Evolutionary conservation across 2,113 vertebrate species (phyloP).

Genomic region (Muntiacus muntjak): DNA sequence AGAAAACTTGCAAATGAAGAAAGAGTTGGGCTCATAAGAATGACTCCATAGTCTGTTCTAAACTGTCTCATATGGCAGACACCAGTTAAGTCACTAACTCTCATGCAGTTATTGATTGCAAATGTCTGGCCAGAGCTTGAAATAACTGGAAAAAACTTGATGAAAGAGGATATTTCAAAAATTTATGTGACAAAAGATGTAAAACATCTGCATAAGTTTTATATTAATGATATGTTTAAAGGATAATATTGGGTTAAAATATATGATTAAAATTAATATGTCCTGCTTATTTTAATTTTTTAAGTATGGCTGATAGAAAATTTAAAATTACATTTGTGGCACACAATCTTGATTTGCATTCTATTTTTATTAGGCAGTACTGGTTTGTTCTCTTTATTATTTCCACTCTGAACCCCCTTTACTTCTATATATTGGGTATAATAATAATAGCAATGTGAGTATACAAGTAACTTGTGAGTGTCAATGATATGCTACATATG

Average conservation of each 20-base stretch:
- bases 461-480: not conserved
- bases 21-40: not conserved
- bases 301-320: not conserved
- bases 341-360: not conserved
- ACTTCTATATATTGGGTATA: not conserved
- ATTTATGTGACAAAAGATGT: not conserved
- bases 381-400: not conserved
- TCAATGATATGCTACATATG: not conserved
- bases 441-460: not conserved
- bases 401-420: not conserved
- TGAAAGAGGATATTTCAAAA: not conserved
- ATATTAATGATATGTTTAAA: not conserved
- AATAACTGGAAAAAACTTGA: not conserved
- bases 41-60: not conserved
- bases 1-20: not conserved
- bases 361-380: not conserved
- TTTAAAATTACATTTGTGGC: not conserved
- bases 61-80: not conserved
- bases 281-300: not conserved
- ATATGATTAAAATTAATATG: not conserved
- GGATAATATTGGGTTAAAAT: not conserved
- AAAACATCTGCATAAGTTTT: not conserved
- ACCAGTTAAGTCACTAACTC: not conserved
- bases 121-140: not conserved
- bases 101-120: not conserved